Percentiles rank a stretch among this genome's conserved stretches.
Evolutionary conservation across 2,797 vertebrate genomes (phyloP).

Genomic region (Alectoris magna): DNA sequence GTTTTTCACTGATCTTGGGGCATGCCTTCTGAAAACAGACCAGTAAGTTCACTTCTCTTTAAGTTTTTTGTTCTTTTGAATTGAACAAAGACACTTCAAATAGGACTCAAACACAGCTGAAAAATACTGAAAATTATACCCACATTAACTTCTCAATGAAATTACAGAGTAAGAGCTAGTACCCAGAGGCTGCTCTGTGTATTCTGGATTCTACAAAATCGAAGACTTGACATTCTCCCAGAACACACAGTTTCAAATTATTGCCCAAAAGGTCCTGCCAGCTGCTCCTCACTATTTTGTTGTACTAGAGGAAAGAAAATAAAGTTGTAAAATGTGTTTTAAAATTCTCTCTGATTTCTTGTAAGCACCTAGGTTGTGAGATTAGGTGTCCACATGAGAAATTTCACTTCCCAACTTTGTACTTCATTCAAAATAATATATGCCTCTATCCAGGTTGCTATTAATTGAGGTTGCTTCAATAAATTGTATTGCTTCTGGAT

Average conservation of each 20-base stretch:
- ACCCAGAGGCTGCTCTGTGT: not conserved
- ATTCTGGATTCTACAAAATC: not conserved
- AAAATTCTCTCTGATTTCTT: not conserved
- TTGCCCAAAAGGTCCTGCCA: not conserved
- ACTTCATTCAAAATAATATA: not conserved
- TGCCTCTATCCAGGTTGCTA: not conserved
- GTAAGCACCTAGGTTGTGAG: not conserved
- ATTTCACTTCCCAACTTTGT: not conserved
- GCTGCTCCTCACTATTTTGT: not conserved
- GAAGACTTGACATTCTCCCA: not conserved
- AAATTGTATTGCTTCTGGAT: not conserved
- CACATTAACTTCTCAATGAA: not conserved
- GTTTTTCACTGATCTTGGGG: not conserved
- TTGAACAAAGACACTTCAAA: not conserved
- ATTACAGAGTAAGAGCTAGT: not conserved
- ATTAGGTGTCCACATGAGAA: not conserved
- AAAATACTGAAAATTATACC: conserved; percentile 1
- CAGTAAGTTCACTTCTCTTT: conserved; percentile 2
- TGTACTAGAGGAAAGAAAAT: not conserved
- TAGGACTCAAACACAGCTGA: not conserved
- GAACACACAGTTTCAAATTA: not conserved
- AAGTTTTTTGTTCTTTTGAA: not conserved
- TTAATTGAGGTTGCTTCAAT: not conserved
- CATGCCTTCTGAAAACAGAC: not conserved
- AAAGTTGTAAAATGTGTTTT: not conserved